Evolutionary conservation across 2,888 invertebrate species (phyloP), one percentile per base, ranked within the genome.

Genomic region (Buathra laborator): DNA sequence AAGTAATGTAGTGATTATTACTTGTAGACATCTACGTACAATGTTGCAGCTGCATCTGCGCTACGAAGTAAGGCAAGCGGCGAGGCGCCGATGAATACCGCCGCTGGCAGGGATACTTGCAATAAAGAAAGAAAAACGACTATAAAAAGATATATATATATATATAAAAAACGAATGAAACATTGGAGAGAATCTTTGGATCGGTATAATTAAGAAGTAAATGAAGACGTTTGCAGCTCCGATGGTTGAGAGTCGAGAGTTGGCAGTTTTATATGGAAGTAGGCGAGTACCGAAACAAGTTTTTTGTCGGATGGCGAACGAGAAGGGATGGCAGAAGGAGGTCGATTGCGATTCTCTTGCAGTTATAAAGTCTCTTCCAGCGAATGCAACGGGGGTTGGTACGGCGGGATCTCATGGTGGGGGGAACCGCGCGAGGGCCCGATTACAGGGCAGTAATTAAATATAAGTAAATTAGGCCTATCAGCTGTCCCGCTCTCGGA

Each of bases 401-500:
- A 75, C 14, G 43, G 43, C 10, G 62, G 16, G 9, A 66, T 14
- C 51, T 53, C 53, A 32, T 12, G 19, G 46, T 24, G 72, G 66
- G 32, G 24, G 56, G 56, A 43, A 84, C 14, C 53, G 62, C 70
- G 78, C 85, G 80, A 82, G 74, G 48, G 82, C 79, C 74, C 87
- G 88, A 88, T 89, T 87, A 87, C 86, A 85, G 86, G 72, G 86
- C 82, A 88, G 88, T 93, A 92, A 93, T 93, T 93, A 93, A 93
- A 93, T 91, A 87, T 90, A 90, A 93, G 92, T 92, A 92, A 93
- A 93, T 93, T 91, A 93, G 91, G 88, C 90, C 89, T 91, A 92
- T 91, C 92, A 91, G 88, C 89, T 88, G 88, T 87, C 88, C 78
- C 75, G 82, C 66, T 78, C 82, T 83, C 70, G 67, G 88, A 89